A percentile compares a stretch with the other conserved stretches of the same genome.
These are phyloP conservation scores for Leptinotarsa peninsularis DNA, from an alignment of 2,888 invertebrate genomes.

Conservation along the genomic window DNA sequence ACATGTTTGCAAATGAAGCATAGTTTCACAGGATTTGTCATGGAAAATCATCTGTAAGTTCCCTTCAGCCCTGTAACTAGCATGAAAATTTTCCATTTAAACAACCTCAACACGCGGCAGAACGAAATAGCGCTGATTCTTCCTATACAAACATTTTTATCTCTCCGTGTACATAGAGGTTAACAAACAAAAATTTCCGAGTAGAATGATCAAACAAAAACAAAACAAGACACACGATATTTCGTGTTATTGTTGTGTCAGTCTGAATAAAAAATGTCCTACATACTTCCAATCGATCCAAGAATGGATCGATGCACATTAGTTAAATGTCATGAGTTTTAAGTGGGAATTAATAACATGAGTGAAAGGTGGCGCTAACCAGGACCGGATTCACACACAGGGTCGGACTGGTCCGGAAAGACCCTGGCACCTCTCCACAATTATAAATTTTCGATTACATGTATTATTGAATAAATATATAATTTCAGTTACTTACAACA, in stretches of 20 bases:
- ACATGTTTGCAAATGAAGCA: no score
- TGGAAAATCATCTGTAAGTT: no score
- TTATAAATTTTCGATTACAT: no score
- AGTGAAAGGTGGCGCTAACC: neutral
- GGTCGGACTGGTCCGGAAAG: neutral
- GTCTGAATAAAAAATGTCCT: neutral
- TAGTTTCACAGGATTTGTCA: no score
- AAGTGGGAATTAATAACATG: neutral
- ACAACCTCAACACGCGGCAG: neutral
- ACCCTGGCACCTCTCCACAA: no score
- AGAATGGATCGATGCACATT: slow-evolving; percentile 5
- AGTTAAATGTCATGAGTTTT: neutral
- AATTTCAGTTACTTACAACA: no score
- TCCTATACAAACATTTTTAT: neutral
- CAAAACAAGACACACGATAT: neutral
- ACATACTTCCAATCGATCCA: neutral
- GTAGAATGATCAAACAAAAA: neutral
- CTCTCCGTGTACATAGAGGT: neutral
- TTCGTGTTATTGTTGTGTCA: neutral
- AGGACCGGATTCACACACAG: neutral
- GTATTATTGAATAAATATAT: no score
- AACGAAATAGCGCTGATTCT: neutral
- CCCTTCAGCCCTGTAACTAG: no score
- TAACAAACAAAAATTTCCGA: neutral
- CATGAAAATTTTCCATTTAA: no score